phyloP scores from a whole-genome alignment of 2,888 invertebrate species.

The Salticus scenicus region DNA sequence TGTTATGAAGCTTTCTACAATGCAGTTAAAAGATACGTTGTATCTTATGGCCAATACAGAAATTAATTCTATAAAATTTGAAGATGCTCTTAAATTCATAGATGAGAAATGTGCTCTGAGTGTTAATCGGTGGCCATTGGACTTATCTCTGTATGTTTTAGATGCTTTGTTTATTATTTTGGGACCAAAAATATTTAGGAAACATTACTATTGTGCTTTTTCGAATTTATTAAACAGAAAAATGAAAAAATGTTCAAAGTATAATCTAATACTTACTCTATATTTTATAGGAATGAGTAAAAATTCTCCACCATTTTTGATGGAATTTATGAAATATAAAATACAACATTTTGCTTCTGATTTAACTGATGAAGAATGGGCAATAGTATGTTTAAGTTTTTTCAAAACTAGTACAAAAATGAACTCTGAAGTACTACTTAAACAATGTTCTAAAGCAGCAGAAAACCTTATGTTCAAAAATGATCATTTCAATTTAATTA shows the following conservation, averaged over 20 bases:
- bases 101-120: slow-evolving; percentile 65
- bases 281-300: slow-evolving; percentile 61
- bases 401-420: slow-evolving; percentile 57
- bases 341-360: slow-evolving; percentile 35
- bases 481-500: slow-evolving; percentile 52
- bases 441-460: slow-evolving; percentile 22
- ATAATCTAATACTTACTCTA: slow-evolving; percentile 46
- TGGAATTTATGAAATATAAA: slow-evolving; percentile 32
- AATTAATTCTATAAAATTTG: slow-evolving; percentile 26
- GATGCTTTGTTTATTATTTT: slow-evolving; percentile 64
- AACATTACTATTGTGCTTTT: slow-evolving; percentile 41
- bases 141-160: slow-evolving; percentile 47
- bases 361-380: slow-evolving; percentile 44
- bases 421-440: slow-evolving; percentile 21
- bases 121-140: slow-evolving; percentile 49
- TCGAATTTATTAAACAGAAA: slow-evolving; percentile 37
- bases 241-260: slow-evolving; percentile 45
- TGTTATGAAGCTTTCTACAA: slow-evolving; percentile 51
- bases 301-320: slow-evolving; percentile 34
- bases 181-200: slow-evolving; percentile 29
- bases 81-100: slow-evolving; percentile 32
- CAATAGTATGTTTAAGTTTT: slow-evolving; percentile 47
- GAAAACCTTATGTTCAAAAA: slow-evolving; percentile 35
- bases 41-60: slow-evolving; percentile 39
- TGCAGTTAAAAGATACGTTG: slow-evolving; percentile 45